phyloP scores from a whole-genome alignment of 2,888 invertebrate genomes.

The Volucella inanis region DNA sequence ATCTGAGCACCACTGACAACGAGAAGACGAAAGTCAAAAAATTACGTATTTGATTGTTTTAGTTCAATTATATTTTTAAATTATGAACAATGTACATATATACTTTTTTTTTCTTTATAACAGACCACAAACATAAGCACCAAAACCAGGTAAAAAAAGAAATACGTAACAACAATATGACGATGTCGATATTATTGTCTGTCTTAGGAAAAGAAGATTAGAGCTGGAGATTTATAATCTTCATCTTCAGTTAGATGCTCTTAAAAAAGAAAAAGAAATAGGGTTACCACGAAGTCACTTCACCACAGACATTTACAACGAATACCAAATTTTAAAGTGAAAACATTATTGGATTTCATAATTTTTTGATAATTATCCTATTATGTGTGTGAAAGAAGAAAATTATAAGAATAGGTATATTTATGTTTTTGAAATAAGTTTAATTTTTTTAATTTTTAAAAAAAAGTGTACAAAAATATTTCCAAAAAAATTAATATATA shows the following conservation, averaged over 20 bases:
- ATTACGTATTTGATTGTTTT: neutral
- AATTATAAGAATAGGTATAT: too few species aligned
- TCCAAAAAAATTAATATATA: conserved; percentile 8
- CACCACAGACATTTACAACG: too few species aligned
- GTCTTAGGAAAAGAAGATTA: conserved; percentile 17
- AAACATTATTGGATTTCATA: too few species aligned
- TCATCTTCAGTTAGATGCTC: neutral
- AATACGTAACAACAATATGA: conserved; percentile 9
- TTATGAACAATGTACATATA: conserved; percentile 20
- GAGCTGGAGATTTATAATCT: conserved; percentile 40
- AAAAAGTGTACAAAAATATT: conserved; percentile 1
- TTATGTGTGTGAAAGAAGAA: too few species aligned
- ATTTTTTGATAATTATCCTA: too few species aligned
- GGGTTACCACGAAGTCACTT: too few species aligned
- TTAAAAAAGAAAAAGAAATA: too few species aligned
- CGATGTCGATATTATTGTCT: conserved; percentile 13
- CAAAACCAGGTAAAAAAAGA: neutral
- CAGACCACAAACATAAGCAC: neutral
- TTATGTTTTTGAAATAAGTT: conserved; percentile 1
- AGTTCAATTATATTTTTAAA: neutral
- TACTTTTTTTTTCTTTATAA: too few species aligned
- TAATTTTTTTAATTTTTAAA: neutral
- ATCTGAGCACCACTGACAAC: conserved; percentile 2
- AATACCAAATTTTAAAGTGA: too few species aligned
- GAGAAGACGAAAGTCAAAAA: conserved; percentile 28